phyloP scores from a whole-genome alignment of 2,888 invertebrate species.

The Dryadula phaetusa region DNA sequence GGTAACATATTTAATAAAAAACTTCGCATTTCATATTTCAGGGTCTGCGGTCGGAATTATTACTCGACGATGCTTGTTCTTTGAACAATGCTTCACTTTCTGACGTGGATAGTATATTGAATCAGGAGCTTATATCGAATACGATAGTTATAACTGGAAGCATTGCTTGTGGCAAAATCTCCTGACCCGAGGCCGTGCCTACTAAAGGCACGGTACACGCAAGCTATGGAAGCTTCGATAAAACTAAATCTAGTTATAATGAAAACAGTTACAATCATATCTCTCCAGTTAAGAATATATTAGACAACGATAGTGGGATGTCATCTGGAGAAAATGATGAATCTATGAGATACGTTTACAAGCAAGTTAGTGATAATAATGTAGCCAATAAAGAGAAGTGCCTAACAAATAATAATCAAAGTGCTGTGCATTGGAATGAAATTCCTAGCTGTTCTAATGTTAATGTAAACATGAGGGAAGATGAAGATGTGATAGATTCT shows the following conservation, averaged over 20 bases:
- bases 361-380: slow-evolving; percentile 55
- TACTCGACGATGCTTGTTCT: slow-evolving; percentile 73
- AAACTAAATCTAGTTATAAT: slow-evolving; percentile 56
- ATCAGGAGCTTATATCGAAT: slow-evolving; percentile 65
- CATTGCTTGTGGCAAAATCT: slow-evolving; percentile 61
- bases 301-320: slow-evolving; percentile 72
- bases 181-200: slow-evolving; percentile 82
- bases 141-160: slow-evolving; percentile 71
- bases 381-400: slow-evolving; percentile 71
- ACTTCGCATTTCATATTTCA: slow-evolving; percentile 53
- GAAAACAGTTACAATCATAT: slow-evolving; percentile 35
- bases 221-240: slow-evolving; percentile 74
- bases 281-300: slow-evolving; percentile 36
- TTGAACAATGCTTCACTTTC: slow-evolving; percentile 66
- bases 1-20: too few species aligned
- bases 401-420: slow-evolving; percentile 72
- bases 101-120: slow-evolving; percentile 68
- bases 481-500: slow-evolving; percentile 49
- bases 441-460: slow-evolving; percentile 79
- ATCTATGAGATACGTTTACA: slow-evolving; percentile 62
- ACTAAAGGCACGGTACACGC: slow-evolving; percentile 63
- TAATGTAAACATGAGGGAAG: slow-evolving; percentile 59
- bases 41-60: slow-evolving; percentile 72
- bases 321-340: slow-evolving; percentile 79
- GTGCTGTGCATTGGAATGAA: slow-evolving; percentile 73